These are phyloP conservation scores for Psilopsiagon aymara DNA, from an alignment of 2,113 vertebrate genomes.

Conservation along the genomic window DNA sequence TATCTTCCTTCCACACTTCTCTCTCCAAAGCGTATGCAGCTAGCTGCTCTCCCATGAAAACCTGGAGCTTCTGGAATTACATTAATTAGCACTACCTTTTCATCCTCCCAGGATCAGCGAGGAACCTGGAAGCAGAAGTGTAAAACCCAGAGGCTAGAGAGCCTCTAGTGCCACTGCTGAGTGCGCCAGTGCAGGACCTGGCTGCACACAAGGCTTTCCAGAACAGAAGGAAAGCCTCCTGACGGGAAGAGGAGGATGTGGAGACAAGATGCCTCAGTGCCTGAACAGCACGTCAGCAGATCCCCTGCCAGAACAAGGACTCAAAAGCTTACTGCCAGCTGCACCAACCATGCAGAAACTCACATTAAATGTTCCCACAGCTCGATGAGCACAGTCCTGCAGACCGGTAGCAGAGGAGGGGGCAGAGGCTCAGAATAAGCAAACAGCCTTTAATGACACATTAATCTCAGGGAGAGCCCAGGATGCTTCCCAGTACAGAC, in stretches of 20 bases:
- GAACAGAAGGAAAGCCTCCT: background rate
- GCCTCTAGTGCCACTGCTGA: background rate
- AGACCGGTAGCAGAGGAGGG: background rate
- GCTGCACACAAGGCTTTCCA: background rate
- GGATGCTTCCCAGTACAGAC: background rate
- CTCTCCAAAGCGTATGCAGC: background rate
- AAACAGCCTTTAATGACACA: background rate
- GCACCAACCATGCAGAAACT: slow-evolving; percentile 55
- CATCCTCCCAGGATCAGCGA: background rate
- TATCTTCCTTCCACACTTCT: background rate
- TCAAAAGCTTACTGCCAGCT: slow-evolving; percentile 8
- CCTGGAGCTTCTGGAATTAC: background rate
- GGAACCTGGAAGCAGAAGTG: background rate
- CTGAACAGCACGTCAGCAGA: background rate
- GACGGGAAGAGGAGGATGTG: background rate
- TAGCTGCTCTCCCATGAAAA: background rate
- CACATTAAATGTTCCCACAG: slow-evolving; percentile 35
- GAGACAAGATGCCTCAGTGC: background rate
- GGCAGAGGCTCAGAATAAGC: background rate
- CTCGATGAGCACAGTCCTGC: slow-evolving; percentile 13
- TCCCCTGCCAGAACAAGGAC: background rate
- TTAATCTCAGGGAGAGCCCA: background rate
- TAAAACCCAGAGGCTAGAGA: background rate
- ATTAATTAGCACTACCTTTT: background rate
- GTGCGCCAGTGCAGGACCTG: background rate